These are phyloP conservation scores for Chloroclysta siterata DNA, from an alignment of 2,888 invertebrate genomes.

Conservation along the genomic window DNA sequence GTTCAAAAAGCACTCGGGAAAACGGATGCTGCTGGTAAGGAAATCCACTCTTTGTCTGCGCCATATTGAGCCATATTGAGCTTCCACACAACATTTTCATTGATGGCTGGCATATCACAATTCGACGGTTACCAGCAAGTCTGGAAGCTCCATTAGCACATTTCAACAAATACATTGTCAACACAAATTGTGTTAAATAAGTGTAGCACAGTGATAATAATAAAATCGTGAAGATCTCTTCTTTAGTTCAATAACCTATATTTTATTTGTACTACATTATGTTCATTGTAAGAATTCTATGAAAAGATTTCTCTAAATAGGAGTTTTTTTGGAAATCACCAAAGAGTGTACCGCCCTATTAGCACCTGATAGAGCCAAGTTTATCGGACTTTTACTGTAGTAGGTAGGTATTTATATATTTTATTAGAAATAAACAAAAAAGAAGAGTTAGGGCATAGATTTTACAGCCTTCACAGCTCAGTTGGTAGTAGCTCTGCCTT, in stretches of 20 bases:
- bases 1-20: too few relatives aligned
- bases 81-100: too few relatives aligned
- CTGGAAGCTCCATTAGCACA: slow-evolving; percentile 7
- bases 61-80: too few relatives aligned
- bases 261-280: slow-evolving; percentile 1
- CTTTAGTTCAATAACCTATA: slow-evolving; percentile 12
- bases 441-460: too few relatives aligned
- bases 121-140: not conserved
- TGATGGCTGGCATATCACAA: too few relatives aligned
- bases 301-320: slow-evolving; percentile 4
- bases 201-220: slow-evolving; percentile 13
- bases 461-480: too few relatives aligned
- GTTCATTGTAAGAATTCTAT: not conserved
- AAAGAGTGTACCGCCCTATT: not conserved
- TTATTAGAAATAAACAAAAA: too few relatives aligned
- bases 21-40: too few relatives aligned
- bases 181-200: slow-evolving; percentile 12
- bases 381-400: too few relatives aligned
- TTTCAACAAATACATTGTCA: not conserved
- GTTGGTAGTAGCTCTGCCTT: too few relatives aligned
- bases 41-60: too few relatives aligned
- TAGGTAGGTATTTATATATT: too few relatives aligned
- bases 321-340: not conserved
- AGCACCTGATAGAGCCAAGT: not conserved
- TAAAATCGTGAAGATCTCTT: slow-evolving; percentile 8